Conservation (phyloP, 1,140 invertebrate species). For the Probaryconus sp. region DNA sequence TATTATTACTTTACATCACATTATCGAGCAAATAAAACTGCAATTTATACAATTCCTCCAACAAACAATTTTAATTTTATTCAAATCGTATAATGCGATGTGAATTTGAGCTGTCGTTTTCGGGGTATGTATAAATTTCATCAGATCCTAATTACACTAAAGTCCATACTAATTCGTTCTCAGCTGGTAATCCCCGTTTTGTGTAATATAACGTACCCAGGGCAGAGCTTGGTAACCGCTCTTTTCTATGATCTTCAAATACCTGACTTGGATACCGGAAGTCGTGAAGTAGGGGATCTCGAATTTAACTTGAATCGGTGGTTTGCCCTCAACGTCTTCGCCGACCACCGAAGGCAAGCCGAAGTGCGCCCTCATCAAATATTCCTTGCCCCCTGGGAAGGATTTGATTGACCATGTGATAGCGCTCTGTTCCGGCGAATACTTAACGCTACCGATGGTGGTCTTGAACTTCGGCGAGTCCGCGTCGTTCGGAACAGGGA, state of each 20-base stretch:
- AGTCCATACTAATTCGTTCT: slow-evolving; percentile 87
- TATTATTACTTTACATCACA: too few relatives aligned
- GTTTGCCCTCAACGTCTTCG: slow-evolving; percentile 97
- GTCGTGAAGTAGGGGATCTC: slow-evolving; percentile 99
- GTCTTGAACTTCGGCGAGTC: slow-evolving; percentile 99
- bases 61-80: too few relatives aligned
- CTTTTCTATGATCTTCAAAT: slow-evolving; percentile 99
- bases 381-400: slow-evolving; percentile 99
- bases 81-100: slow-evolving; percentile 10
- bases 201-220: slow-evolving; percentile 99
- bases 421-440: slow-evolving; percentile 97
- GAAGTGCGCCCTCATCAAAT: slow-evolving; percentile 99
- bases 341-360: slow-evolving; percentile 97
- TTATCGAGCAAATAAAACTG: too few relatives aligned
- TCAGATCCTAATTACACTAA: background rate
- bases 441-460: slow-evolving; percentile 98
- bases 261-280: slow-evolving; percentile 98
- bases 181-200: slow-evolving; percentile 99
- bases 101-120: background rate
- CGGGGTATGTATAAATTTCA: too few relatives aligned
- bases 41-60: too few relatives aligned
- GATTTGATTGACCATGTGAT: slow-evolving; percentile 99
- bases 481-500: slow-evolving; percentile 98
- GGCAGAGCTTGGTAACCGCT: slow-evolving; percentile 99
- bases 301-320: slow-evolving; percentile 99